Evolutionary conservation across 2,797 vertebrate genomes (phyloP).

Genomic region (Sebastes jordani): DNA sequence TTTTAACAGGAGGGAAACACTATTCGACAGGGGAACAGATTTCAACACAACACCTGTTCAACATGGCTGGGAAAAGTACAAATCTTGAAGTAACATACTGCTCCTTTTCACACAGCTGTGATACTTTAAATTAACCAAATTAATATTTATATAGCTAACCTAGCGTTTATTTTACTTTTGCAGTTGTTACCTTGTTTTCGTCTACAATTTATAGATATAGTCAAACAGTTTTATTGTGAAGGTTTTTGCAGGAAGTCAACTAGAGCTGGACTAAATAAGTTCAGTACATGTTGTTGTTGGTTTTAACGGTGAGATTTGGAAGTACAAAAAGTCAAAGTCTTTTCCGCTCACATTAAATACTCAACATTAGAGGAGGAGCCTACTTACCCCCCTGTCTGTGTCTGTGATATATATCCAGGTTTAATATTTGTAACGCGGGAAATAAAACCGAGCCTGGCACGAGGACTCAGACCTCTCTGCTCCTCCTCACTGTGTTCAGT

Average conservation of each 20-base stretch:
- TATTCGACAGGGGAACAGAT: no score
- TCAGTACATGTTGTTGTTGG: background rate
- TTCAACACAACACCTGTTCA: background rate
- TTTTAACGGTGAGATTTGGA: background rate
- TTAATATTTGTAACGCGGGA: constrained; percentile 3
- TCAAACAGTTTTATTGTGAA: constrained; percentile 24
- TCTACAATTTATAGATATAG: background rate
- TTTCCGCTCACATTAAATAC: background rate
- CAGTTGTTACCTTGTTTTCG: background rate
- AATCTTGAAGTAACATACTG: background rate
- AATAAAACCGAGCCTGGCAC: background rate
- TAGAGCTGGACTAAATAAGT: background rate
- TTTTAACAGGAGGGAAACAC: no score
- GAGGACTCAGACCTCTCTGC: background rate
- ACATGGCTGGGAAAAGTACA: background rate
- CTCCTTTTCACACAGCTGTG: background rate
- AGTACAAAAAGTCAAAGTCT: background rate
- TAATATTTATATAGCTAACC: background rate
- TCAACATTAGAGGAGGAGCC: background rate
- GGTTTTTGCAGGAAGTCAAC: background rate
- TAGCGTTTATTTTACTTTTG: background rate
- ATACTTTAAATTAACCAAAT: background rate
- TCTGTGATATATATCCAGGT: constrained; percentile 6
- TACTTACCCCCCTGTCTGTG: constrained; percentile 41
- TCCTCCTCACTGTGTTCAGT: background rate